These are phyloP conservation scores for Genyomyrus donnyi DNA, from an alignment of 2,113 vertebrate species.

Conservation along the genomic window DNA sequence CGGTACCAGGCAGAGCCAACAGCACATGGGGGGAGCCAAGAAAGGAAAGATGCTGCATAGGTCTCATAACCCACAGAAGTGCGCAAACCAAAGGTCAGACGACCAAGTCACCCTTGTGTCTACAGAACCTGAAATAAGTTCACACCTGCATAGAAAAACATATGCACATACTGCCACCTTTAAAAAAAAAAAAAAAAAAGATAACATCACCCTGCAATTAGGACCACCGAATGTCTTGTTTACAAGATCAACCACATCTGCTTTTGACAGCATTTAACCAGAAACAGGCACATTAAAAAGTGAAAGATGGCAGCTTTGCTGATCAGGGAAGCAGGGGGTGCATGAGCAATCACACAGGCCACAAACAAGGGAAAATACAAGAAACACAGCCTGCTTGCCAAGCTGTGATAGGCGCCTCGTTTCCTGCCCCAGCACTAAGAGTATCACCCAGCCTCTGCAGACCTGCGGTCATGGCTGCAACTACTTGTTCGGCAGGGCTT, in stretches of 20 bases:
- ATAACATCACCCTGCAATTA: background rate
- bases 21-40: background rate
- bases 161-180: background rate
- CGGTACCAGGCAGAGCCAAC: background rate
- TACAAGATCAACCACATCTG: background rate
- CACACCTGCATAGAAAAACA: background rate
- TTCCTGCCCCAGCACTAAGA: conserved; percentile 9
- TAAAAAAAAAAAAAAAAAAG: too few relatives aligned
- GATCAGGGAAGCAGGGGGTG: background rate
- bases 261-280: background rate
- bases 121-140: background rate
- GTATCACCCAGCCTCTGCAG: background rate
- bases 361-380: background rate
- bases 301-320: background rate
- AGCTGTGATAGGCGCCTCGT: background rate
- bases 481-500: background rate
- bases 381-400: background rate
- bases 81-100: background rate
- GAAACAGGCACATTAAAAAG: background rate
- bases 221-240: background rate
- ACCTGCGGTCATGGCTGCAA: background rate
- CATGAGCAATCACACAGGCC: background rate
- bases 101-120: background rate
- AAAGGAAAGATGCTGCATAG: background rate
- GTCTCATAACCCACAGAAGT: background rate